Evolutionary conservation across 2,888 invertebrate species (phyloP), one percentile per base, ranked within the genome.

Genomic region (Plebejus melissa): DNA sequence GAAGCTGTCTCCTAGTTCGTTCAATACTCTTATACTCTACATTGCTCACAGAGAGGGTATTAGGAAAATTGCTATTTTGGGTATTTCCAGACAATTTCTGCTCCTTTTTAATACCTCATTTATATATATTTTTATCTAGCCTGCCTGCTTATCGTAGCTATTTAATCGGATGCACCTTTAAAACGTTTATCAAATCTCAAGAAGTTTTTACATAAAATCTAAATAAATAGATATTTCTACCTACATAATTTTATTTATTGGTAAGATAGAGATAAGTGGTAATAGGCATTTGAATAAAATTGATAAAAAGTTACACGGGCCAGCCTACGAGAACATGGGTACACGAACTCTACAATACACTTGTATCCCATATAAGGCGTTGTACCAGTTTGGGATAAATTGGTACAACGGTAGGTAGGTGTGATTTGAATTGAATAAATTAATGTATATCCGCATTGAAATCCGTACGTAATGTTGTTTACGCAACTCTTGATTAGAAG

Each of bases 351-450:
- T 79, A 80, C 79, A 79, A 83, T 82, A 85, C 84, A 86, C 85
- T 84, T 82, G 82, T 81, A 80, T 79, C 77, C 87, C 88, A 81
- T 87, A 87, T 84, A 87, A 82, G 88, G 87, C 76, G 74, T 75
- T 82, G 80, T 83, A 85, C 84, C 83, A 83, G 82, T 83, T 82
- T 81, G 81, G 83, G 85, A 87, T 88, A 88, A 90, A 90, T 89
- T 87, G 86, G 84, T 54, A 54, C 54, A 54, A 87, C 84, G 84
- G 82, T 84, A 86, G 86, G 89, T 89, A 88, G 90, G 88, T 88
- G 89, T 91, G 91, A 90, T 91, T 91, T 89, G 88, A 91, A 90
- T 90, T 88, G 88, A 89, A 91, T 91, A 90, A 91, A 90, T 90
- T 90, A 0, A 91, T 88, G 87, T 88, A 87, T 36, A 65, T 65